phyloP scores from a whole-genome alignment of 2,888 invertebrate genomes.

The Buathra laborator region DNA sequence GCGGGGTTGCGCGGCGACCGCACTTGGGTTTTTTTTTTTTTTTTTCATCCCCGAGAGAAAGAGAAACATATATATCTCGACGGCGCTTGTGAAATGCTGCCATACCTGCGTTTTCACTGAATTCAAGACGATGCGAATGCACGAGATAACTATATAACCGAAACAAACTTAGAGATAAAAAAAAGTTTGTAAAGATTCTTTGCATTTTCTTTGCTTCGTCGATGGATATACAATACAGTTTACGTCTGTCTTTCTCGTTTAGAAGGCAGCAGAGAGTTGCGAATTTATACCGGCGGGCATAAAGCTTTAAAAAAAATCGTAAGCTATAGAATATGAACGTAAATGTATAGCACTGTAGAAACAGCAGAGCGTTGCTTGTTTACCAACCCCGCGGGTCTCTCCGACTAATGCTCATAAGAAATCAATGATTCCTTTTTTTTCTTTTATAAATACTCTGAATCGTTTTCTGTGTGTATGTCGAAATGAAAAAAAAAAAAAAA shows the following conservation, averaged over 20 bases:
- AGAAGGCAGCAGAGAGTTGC: background rate
- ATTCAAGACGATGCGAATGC: constrained; percentile 36
- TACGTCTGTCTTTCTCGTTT: too few relatives aligned
- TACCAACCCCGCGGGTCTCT: background rate
- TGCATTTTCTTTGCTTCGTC: background rate
- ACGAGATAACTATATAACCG: constrained; percentile 20
- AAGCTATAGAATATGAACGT: background rate
- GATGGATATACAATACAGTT: too few relatives aligned
- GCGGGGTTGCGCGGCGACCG: constrained; percentile 43
- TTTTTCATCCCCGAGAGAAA: constrained; percentile 49
- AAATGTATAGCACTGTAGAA: background rate
- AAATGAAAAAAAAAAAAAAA: background rate
- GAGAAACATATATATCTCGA: constrained; percentile 9
- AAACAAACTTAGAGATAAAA: background rate
- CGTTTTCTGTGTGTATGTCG: background rate
- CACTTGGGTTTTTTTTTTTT: constrained; percentile 21
- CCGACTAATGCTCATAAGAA: background rate
- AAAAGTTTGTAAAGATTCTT: constrained; percentile 44
- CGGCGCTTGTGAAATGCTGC: background rate
- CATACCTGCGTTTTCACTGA: constrained; percentile 31
- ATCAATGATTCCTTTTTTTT: background rate
- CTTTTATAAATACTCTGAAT: background rate
- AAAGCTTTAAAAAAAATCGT: background rate
- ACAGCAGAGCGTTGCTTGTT: background rate
- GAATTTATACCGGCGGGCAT: background rate